phyloP scores from a whole-genome alignment of 2,888 invertebrate species.

The Troglohyphantes excavatus region DNA sequence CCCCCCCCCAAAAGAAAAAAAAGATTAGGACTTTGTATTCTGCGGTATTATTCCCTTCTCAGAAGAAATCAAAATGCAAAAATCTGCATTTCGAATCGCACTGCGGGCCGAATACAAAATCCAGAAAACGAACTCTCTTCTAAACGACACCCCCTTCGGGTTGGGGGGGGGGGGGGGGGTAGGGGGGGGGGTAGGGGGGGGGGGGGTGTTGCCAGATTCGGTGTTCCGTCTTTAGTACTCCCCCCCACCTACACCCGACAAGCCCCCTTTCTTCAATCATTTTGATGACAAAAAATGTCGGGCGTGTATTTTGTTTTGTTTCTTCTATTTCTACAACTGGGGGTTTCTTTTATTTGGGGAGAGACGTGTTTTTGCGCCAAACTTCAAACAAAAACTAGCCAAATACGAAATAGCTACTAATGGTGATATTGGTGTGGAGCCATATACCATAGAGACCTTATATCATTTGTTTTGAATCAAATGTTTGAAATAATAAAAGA shows the following conservation, averaged over 20 bases:
- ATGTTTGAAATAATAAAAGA: too few species aligned
- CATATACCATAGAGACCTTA: too few species aligned
- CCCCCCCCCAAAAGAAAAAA: not conserved
- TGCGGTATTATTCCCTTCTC: too few species aligned
- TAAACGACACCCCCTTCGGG: constrained; percentile 1
- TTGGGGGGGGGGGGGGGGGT: too few species aligned
- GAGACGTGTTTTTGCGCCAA: too few species aligned
- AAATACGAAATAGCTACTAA: too few species aligned
- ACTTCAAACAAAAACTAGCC: too few species aligned
- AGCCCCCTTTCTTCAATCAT: not conserved
- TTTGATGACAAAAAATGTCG: not conserved
- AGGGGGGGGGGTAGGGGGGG: not conserved
- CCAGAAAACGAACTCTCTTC: not conserved
- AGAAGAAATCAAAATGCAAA: not conserved
- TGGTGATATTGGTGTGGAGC: too few species aligned
- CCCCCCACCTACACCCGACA: not conserved
- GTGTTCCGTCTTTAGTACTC: not conserved
- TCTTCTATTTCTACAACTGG: too few species aligned
- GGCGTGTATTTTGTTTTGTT: too few species aligned
- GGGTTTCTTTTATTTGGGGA: too few species aligned
- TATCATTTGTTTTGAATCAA: too few species aligned
- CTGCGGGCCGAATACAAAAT: not conserved
- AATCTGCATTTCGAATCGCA: not conserved
- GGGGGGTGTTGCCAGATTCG: constrained; percentile 16
- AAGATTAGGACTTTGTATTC: not conserved